These are phyloP conservation scores for Aythya fuligula DNA, from an alignment of 2,797 vertebrate genomes.

Conservation along the genomic window DNA sequence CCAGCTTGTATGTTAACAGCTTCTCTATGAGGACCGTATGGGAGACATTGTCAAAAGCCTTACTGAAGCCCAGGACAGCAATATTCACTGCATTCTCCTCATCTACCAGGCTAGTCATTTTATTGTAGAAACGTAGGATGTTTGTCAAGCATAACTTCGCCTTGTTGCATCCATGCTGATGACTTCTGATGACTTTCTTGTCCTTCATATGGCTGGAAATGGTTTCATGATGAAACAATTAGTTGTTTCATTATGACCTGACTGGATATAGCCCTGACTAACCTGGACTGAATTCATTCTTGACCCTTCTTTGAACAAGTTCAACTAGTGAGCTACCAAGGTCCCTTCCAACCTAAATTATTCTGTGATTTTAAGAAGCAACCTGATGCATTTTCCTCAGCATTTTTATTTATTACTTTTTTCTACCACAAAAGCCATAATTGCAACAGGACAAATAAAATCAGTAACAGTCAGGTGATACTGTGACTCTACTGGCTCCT, in stretches of 20 bases:
- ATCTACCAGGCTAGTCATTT: background rate
- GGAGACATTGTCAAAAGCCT: background rate
- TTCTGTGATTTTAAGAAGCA: background rate
- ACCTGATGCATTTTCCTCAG: background rate
- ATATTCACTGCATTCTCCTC: background rate
- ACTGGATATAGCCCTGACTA: background rate
- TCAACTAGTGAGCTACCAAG: background rate
- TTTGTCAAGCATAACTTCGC: background rate
- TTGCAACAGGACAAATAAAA: background rate
- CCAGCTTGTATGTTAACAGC: no score
- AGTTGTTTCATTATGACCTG: background rate
- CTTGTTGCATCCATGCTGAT: background rate
- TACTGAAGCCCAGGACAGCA: background rate
- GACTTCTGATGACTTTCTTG: background rate
- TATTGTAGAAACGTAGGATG: background rate
- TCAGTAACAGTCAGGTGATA: background rate
- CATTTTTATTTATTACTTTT: background rate
- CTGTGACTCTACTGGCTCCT: background rate
- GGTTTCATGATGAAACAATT: background rate
- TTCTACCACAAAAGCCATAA: background rate
- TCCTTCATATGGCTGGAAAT: background rate
- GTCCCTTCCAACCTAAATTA: background rate
- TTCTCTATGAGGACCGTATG: no score
- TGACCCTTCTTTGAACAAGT: background rate
- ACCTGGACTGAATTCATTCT: background rate